A percentile compares a stretch with the other conserved stretches of the same genome.
Conservation (phyloP, 2,797 vertebrate genomes). For the Crypturellus tataupa region DNA sequence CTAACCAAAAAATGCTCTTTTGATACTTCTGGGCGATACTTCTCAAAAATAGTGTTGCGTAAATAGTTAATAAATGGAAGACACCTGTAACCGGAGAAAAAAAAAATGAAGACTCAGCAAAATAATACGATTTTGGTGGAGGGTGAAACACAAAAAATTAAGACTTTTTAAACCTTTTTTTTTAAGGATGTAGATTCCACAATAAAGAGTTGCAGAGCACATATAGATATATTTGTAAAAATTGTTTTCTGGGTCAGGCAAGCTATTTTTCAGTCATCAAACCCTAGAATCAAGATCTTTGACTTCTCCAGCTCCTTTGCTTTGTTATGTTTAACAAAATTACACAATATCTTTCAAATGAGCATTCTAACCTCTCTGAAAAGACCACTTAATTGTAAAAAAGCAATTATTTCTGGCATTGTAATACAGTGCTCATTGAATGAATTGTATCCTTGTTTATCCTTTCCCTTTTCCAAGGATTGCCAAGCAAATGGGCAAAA, state of each 20-base stretch:
- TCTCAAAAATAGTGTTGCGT: background rate
- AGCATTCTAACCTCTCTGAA: background rate
- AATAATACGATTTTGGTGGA: no score
- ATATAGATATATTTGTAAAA: rapidly evolving
- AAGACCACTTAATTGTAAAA: background rate
- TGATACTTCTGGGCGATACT: background rate
- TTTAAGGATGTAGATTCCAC: background rate
- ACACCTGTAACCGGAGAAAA: background rate
- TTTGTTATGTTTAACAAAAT: background rate
- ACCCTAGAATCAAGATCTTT: rapidly evolving
- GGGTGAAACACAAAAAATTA: background rate
- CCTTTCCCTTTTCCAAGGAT: background rate
- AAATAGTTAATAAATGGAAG: background rate
- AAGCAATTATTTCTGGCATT: background rate
- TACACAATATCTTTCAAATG: background rate
- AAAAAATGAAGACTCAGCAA: background rate
- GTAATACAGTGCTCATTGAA: background rate
- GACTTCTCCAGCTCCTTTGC: background rate
- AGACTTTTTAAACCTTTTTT: background rate
- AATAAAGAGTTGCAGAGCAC: background rate
- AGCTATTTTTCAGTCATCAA: rapidly evolving
- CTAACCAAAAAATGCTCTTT: no score
- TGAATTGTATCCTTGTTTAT: background rate
- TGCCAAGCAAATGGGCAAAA: background rate
- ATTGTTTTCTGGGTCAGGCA: background rate